Percentiles rank a stretch among this genome's conserved stretches.
Conservation (phyloP, 2,797 vertebrate species). For the Coregonus suidteri region DNA sequence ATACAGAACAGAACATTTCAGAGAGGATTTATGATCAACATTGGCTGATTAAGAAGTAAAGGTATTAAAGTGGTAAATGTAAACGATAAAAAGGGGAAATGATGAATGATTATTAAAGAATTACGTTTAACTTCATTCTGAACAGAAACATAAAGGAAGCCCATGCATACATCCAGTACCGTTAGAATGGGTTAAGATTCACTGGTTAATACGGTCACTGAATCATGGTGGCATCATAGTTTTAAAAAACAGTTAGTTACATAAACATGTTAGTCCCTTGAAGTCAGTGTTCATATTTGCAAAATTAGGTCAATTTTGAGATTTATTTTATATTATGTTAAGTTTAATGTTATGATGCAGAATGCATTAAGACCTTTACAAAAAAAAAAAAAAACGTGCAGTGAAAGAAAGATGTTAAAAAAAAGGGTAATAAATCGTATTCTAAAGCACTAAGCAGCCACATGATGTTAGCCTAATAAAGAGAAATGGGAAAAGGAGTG, state of each 20-base stretch:
- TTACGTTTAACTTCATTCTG: constrained; percentile 68
- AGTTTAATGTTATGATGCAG: neutral
- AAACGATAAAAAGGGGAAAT: neutral
- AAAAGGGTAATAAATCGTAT: neutral
- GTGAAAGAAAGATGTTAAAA: neutral
- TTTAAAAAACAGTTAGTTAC: neutral
- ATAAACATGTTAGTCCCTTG: neutral
- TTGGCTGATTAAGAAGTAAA: neutral
- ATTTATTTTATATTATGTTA: neutral
- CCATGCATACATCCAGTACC: constrained; percentile 41
- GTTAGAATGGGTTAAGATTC: constrained; percentile 27
- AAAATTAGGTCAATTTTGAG: too few species aligned
- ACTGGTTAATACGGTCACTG: neutral
- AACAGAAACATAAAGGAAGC: constrained; percentile 54
- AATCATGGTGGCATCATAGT: neutral
- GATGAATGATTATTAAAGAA: constrained; percentile 37
- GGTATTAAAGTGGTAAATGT: neutral
- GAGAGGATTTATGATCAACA: too few species aligned
- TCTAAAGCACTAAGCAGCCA: neutral
- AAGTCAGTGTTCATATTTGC: neutral
- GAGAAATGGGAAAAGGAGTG: neutral
- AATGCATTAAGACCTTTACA: neutral
- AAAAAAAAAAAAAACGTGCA: neutral
- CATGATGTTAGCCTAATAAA: neutral
- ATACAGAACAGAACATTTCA: too few species aligned